phyloP scores from a whole-genome alignment of 2,888 invertebrate genomes.

The Zygothrica quintamaculata region DNA sequence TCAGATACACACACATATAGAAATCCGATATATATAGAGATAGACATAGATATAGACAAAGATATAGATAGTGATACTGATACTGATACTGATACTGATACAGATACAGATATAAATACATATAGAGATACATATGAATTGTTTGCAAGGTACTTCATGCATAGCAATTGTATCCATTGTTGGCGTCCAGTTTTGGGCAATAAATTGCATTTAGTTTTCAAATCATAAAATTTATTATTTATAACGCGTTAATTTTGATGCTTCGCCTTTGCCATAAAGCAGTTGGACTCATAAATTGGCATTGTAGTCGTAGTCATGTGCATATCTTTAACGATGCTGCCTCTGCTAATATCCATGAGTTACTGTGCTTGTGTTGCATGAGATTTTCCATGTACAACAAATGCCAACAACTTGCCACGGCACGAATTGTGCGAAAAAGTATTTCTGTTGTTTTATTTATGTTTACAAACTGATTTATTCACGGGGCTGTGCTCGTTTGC shows the following conservation, averaged over 20 bases:
- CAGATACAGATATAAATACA: slow-evolving; percentile 28
- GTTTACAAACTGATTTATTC: slow-evolving; percentile 76
- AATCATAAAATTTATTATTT: slow-evolving; percentile 80
- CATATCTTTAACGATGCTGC: slow-evolving; percentile 16
- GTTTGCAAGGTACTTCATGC: background rate
- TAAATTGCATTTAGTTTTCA: slow-evolving; percentile 59
- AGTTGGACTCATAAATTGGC: slow-evolving; percentile 71
- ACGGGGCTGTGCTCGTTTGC: slow-evolving; percentile 51
- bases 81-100: too few species aligned
- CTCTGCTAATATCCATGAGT: slow-evolving; percentile 59
- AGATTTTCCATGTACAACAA: slow-evolving; percentile 64
- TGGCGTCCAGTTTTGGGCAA: slow-evolving; percentile 31
- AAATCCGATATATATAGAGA: slow-evolving; percentile 19
- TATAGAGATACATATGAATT: background rate
- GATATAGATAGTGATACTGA: too few species aligned
- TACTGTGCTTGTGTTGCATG: slow-evolving; percentile 50
- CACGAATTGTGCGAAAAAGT: slow-evolving; percentile 60
- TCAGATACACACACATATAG: slow-evolving; percentile 14
- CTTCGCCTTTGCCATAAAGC: slow-evolving; percentile 67
- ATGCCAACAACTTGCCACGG: slow-evolving; percentile 34
- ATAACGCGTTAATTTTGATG: slow-evolving; percentile 70
- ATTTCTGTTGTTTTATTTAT: slow-evolving; percentile 74
- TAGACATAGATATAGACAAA: slow-evolving; percentile 40
- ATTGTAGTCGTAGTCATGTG: slow-evolving; percentile 24
- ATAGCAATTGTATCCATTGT: slow-evolving; percentile 1